Percentiles rank a stretch among this genome's conserved stretches.
These are phyloP conservation scores for Arge pagana DNA, from an alignment of 2,888 invertebrate genomes.

Conservation along the genomic window DNA sequence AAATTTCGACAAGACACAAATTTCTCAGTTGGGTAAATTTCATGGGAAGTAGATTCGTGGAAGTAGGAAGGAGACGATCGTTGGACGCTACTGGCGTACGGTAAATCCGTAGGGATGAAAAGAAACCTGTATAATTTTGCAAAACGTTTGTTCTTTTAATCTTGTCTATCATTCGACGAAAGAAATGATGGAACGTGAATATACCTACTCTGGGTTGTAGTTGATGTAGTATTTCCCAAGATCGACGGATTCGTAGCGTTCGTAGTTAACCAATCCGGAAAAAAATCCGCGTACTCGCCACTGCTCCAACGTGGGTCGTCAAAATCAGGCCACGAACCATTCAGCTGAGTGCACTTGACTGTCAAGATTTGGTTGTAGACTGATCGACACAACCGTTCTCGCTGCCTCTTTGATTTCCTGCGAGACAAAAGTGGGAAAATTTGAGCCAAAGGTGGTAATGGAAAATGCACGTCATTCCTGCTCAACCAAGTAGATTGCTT, in stretches of 20 bases:
- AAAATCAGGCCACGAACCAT: slow-evolving; percentile 57
- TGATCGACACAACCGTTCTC: slow-evolving; percentile 73
- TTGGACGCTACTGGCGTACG: too few species aligned
- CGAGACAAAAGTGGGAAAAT: too few species aligned
- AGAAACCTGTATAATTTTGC: too few species aligned
- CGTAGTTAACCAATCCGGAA: slow-evolving; percentile 51
- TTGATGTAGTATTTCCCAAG: slow-evolving; percentile 36
- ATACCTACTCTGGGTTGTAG: slow-evolving; percentile 8
- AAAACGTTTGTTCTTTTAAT: too few species aligned
- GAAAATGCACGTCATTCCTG: slow-evolving; percentile 3
- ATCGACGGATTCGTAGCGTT: slow-evolving; percentile 32
- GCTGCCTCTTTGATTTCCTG: slow-evolving; percentile 77
- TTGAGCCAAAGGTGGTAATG: slow-evolving; percentile 2
- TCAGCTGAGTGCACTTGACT: slow-evolving; percentile 66
- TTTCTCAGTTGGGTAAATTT: too few species aligned
- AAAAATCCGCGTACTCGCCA: slow-evolving; percentile 53
- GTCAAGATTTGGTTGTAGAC: slow-evolving; percentile 67
- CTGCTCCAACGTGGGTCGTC: slow-evolving; percentile 56
- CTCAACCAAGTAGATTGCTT: too few species aligned
- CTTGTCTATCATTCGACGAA: not conserved
- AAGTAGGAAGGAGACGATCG: too few species aligned
- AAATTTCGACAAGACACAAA: too few species aligned
- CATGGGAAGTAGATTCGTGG: too few species aligned
- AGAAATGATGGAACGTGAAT: too few species aligned
- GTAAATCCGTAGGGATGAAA: too few species aligned